Evolutionary conservation across 2,113 vertebrate species (phyloP), one percentile per base, ranked within the genome.

Genomic region (Percina caprodes): DNA sequence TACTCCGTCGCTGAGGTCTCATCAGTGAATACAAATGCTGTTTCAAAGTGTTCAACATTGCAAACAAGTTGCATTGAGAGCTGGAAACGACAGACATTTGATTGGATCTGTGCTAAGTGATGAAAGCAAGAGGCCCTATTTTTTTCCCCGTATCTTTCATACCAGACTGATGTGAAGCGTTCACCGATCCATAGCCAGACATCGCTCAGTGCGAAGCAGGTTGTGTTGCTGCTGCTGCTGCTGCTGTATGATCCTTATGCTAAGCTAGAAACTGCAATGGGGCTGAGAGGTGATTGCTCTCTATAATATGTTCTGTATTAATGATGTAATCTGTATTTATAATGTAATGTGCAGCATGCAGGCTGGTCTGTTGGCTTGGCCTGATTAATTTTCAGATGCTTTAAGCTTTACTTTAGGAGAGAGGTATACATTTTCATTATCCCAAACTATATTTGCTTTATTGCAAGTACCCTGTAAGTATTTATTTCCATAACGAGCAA

Each of bases 161-260:
- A 54, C 19, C 55, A 80, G 75, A 52, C 61, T 45, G 69, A 80
- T 62, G 80, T 54, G 56, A 30, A 42, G 52, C 30, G 3, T 48
- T 68, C 3, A 1, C 35, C 13, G 54, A 74, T 73, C 55, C 54
- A 39, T 33, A 33, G 59, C 30, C 69, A 77, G 42, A 84, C 79
- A 87, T 86, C 66, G 45, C 26, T 83, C 84, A 79, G 65, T 69
- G 85, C 83, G 86, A 79, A 87, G 69, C 78, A 63, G 70, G 61
- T 65, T 83, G 79, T 39, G 6, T 68, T 54, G 59, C 85, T 58
- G 61, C 49, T 58, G 54, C 75, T 82, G 72, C 77, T 60, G 72
- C 72, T 65, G 76, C 70, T 66, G 33, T 46, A 16, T 11, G 58
- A 60, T 86, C 59, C 51, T 51, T 13, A 1, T 79, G 70, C 74